A percentile compares a stretch with the other conserved stretches of the same genome.
phyloP scores from a whole-genome alignment of 2,113 vertebrate genomes.

The Mus spicilegus region DNA sequence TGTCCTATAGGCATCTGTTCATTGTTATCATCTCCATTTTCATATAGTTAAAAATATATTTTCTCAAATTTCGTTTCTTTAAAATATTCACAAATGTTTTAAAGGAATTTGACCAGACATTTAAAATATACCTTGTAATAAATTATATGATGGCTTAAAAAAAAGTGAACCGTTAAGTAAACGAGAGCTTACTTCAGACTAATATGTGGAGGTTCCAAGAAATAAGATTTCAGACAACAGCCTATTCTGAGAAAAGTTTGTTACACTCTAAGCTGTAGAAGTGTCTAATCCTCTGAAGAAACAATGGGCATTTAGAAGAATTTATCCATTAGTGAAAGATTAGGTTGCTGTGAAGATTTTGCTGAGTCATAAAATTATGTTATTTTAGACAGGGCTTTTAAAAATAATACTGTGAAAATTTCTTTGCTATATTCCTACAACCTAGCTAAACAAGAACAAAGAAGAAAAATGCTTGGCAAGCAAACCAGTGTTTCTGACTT shows the following conservation, averaged over 20 bases:
- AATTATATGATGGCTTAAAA: not conserved
- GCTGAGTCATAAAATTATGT: conserved; percentile 2
- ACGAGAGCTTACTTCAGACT: not conserved
- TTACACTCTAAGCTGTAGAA: not conserved
- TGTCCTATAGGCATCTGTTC: not conserved
- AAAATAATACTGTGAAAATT: conserved; percentile 36
- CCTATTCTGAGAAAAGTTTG: not conserved
- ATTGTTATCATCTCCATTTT: not conserved
- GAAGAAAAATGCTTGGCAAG: not conserved
- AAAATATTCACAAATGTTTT: not conserved
- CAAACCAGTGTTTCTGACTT: not conserved
- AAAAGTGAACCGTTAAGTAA: not conserved
- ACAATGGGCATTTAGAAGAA: not conserved
- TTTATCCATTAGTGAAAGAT: conserved; percentile 9
- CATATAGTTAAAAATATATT: not conserved
- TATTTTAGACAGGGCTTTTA: not conserved
- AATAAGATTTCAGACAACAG: not conserved
- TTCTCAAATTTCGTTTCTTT: not conserved
- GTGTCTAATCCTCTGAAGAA: not conserved
- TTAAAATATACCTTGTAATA: not conserved
- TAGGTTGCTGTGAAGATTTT: not conserved
- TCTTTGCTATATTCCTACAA: not conserved
- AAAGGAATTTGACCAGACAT: not conserved
- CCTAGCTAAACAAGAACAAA: conserved; percentile 24
- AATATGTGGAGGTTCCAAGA: not conserved